phyloP scores from a whole-genome alignment of 2,888 invertebrate species.

The Lypha dubia region DNA sequence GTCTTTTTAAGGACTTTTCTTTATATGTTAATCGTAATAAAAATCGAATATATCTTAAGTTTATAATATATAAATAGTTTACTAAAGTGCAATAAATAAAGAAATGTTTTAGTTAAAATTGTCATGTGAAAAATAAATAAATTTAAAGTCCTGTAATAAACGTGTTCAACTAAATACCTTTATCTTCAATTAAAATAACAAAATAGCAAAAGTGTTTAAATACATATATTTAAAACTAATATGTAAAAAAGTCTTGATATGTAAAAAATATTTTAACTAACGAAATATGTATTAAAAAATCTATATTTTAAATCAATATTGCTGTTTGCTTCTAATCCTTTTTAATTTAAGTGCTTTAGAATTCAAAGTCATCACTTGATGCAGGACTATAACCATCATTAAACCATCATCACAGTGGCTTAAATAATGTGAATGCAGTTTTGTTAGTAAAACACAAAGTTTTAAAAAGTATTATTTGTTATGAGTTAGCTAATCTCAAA shows the following conservation, averaged over 20 bases:
- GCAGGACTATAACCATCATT: too few relatives aligned
- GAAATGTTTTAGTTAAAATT: not conserved
- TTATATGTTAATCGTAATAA: conserved; percentile 55
- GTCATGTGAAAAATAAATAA: not conserved
- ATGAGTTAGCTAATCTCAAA: too few relatives aligned
- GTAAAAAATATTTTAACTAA: not conserved
- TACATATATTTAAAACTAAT: not conserved
- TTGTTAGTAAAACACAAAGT: conserved; percentile 59
- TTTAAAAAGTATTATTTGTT: too few relatives aligned
- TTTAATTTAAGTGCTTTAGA: conserved; percentile 33
- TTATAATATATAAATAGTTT: conserved; percentile 56
- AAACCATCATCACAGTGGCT: too few relatives aligned
- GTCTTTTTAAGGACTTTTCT: conserved; percentile 71
- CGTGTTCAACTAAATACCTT: conserved; percentile 13
- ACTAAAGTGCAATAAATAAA: conserved; percentile 22
- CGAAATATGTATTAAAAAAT: conserved; percentile 37
- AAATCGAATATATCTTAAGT: conserved; percentile 36
- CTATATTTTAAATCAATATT: conserved; percentile 44
- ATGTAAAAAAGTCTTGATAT: not conserved
- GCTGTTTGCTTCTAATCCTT: conserved; percentile 49
- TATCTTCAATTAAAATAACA: not conserved
- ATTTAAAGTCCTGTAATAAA: conserved; percentile 1
- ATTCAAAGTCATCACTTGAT: conserved; percentile 58
- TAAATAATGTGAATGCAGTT: too few relatives aligned
- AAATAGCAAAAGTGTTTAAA: conserved; percentile 10